Conservation (phyloP, 2,113 vertebrate species). For the Tapirus terrestris region DNA sequence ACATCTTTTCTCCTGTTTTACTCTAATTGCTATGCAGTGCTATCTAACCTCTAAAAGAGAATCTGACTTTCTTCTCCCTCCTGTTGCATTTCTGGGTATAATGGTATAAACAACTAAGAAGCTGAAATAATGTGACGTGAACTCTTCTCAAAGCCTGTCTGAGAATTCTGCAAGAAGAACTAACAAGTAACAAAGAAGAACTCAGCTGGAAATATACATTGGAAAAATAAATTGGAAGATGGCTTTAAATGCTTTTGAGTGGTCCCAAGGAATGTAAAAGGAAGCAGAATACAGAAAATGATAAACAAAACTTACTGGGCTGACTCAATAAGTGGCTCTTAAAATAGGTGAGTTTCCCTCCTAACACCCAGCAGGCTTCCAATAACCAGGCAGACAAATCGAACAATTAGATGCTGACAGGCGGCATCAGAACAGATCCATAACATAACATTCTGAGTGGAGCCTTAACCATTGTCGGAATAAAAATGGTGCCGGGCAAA, state of each 20-base stretch:
- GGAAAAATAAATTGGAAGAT: slow-evolving; percentile 76
- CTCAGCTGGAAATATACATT: slow-evolving; percentile 73
- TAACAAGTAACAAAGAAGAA: slow-evolving; percentile 68
- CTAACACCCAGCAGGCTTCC: slow-evolving; percentile 55
- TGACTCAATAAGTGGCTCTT: slow-evolving; percentile 66
- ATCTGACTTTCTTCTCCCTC: slow-evolving; percentile 13
- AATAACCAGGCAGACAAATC: slow-evolving; percentile 71
- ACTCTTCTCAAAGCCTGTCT: background rate
- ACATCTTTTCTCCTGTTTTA: background rate
- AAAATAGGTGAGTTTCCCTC: slow-evolving; percentile 65
- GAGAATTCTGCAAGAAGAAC: slow-evolving; percentile 68
- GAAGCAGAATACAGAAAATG: slow-evolving; percentile 57
- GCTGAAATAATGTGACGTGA: slow-evolving; percentile 41
- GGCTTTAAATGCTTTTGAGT: slow-evolving; percentile 73
- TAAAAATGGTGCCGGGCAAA: slow-evolving; percentile 41
- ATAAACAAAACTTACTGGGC: slow-evolving; percentile 73
- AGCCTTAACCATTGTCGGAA: background rate
- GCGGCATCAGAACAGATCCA: slow-evolving; percentile 45
- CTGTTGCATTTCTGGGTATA: slow-evolving; percentile 35
- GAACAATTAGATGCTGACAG: slow-evolving; percentile 69
- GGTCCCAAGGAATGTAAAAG: slow-evolving; percentile 66
- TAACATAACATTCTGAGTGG: background rate
- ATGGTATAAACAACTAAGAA: slow-evolving; percentile 38
- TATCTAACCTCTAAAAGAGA: background rate
- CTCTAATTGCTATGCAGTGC: slow-evolving; percentile 37